Base-by-base conservation (phyloP, 2,888 invertebrate species). In the Brachypterus glaber region DNA sequence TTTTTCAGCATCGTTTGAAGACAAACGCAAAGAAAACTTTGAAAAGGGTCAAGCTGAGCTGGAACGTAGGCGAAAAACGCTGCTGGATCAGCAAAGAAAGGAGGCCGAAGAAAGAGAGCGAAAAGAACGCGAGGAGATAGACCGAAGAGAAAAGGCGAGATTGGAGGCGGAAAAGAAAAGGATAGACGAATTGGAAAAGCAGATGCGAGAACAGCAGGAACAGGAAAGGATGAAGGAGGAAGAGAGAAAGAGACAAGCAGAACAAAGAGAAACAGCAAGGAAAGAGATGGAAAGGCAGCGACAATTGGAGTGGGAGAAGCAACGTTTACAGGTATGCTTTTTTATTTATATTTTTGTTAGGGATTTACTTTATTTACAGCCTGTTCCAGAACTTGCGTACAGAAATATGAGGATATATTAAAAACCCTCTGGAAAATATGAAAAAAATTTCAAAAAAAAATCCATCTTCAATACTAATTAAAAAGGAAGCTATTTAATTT, bases 31-130 rank as follows among this genome's bases (percentile, higher is more conserved):
- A 59, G 95, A 97, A 68, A 98, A 99, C 68, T 92, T 91, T 68
- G 96, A 95, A 47, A 86, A 95, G 48, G 98, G 98, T 0, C 96
- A 98, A 62, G 96, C 95, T 0, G 97, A 97, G 66, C 65, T 98
- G 40, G 97, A 99, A 59, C 69, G 92, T 18, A 69, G 97, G 29
- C 72, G 97, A 17, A 86, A 88, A 52, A 76, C 90, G 31, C 68
- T 97, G n/a, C 74, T 88, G 36, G 93, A 95, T 55, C 82, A 83
- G 43, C 90, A 91, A 60, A 75, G 86, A 43, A 88, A 89, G 54
- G 95, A 97, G 57, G 77, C 75, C 57, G 95, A 96, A 51, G 95
- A 95, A 60, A 75, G 93, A 16, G 93, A 97, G 57, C 72, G 91
- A 2, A 92, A 92, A 63, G 92, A 90, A 60, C 73, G 90, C 7